These are phyloP conservation scores for Gymnorhina tibicen DNA, from an alignment of 2,113 vertebrate species.

Conservation along the genomic window DNA sequence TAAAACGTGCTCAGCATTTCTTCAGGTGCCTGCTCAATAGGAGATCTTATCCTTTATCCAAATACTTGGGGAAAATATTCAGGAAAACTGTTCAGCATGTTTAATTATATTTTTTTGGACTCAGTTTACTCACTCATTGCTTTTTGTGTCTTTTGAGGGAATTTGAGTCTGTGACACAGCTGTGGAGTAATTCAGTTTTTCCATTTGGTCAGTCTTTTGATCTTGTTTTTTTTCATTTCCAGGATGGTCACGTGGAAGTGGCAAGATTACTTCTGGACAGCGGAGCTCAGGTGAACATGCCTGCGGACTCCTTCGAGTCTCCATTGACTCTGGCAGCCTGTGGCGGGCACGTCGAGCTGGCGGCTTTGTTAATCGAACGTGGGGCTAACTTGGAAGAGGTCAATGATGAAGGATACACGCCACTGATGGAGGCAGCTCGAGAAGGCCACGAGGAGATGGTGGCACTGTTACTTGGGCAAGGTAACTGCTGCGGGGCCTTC, in stretches of 20 bases:
- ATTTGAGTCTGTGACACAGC: neutral
- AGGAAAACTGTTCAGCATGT: neutral
- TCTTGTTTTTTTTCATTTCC: neutral
- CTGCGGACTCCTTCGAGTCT: conserved; percentile 97
- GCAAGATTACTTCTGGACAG: conserved; percentile 96
- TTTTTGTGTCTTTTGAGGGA: neutral
- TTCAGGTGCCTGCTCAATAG: neutral
- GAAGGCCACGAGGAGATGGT: conserved; percentile 99
- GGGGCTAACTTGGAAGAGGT: conserved; percentile 98
- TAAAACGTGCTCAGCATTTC: neutral
- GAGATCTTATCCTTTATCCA: neutral
- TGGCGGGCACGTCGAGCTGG: conserved; percentile 95
- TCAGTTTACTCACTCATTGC: neutral
- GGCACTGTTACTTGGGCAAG: conserved; percentile 94
- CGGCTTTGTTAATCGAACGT: conserved; percentile 92
- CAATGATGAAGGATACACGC: conserved; percentile 98
- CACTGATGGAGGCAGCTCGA: conserved; percentile 96
- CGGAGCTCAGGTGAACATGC: conserved; percentile 99
- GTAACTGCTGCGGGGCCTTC: conserved; percentile 48
- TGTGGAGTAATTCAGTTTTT: neutral
- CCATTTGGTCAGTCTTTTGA: accelerated
- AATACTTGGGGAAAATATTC: neutral
- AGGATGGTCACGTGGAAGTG: conserved; percentile 99
- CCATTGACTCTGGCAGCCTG: conserved; percentile 94
- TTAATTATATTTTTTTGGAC: neutral